Evolutionary conservation across 2,888 invertebrate species (phyloP).

Genomic region (Iselma pallidipennis): DNA sequence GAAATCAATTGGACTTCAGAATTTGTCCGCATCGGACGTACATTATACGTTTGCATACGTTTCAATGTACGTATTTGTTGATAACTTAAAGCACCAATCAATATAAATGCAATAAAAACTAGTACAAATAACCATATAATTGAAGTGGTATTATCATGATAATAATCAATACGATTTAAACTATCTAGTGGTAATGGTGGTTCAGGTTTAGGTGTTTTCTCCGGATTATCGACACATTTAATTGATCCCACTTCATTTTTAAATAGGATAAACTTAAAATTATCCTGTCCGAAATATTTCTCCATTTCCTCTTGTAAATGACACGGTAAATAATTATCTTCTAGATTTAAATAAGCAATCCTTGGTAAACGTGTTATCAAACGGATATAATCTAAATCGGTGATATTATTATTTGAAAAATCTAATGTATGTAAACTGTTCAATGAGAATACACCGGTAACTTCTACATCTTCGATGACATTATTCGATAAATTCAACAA

Average conservation of each 20-base stretch:
- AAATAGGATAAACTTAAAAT: conserved; percentile 44
- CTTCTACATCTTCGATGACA: conserved; percentile 36
- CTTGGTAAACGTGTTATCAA: conserved; percentile 46
- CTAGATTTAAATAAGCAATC: conserved; percentile 43
- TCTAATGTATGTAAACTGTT: conserved; percentile 49
- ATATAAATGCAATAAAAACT: conserved; percentile 36
- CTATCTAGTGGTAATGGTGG: conserved; percentile 11
- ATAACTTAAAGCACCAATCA: conserved; percentile 43
- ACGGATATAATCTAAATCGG: conserved; percentile 47
- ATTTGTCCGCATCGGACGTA: conserved; percentile 9
- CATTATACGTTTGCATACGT: conserved; percentile 20
- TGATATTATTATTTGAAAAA: conserved; percentile 46
- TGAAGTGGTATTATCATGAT: conserved; percentile 21
- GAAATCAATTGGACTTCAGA: conserved; percentile 36
- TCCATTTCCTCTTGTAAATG: conserved; percentile 48
- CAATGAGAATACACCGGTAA: conserved; percentile 47
- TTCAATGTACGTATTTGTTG: conserved; percentile 41
- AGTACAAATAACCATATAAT: conserved; percentile 37
- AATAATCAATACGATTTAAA: conserved; percentile 4
- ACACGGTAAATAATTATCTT: conserved; percentile 47
- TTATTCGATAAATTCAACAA: conserved; percentile 48
- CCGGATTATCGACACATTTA: conserved; percentile 36
- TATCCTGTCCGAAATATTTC: conserved; percentile 44
- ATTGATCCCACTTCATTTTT: conserved; percentile 30
- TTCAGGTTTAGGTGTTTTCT: conserved; percentile 12